phyloP scores from a whole-genome alignment of 2,797 vertebrate genomes.

The Sebastes hubbsi region DNA sequence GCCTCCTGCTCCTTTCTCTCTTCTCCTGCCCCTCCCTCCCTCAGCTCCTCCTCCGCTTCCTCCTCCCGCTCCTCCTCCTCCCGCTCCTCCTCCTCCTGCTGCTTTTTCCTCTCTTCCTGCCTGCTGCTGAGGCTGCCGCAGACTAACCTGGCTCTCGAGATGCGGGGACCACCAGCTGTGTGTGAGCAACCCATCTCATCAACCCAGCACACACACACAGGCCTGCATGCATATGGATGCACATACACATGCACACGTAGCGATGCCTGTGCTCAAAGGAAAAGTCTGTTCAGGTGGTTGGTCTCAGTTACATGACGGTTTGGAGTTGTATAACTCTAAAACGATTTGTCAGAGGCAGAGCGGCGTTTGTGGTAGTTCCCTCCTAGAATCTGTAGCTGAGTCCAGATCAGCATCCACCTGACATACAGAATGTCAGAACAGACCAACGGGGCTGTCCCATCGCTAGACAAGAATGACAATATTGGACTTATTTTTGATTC shows the following conservation, averaged over 20 bases:
- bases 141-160: slow-evolving; percentile 66
- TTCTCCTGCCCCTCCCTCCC: neutral
- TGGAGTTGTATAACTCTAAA: neutral
- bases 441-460: neutral
- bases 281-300: neutral
- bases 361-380: neutral
- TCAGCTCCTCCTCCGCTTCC: slow-evolving; percentile 55
- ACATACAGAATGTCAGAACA: neutral
- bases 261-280: neutral
- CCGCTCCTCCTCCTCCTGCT: slow-evolving; percentile 61
- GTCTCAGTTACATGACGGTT: neutral
- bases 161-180: slow-evolving; percentile 68
- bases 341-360: neutral
- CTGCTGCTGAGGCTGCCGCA: slow-evolving; percentile 63
- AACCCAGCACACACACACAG: slow-evolving; percentile 15
- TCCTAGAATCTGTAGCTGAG: neutral
- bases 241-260: neutral
- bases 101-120: slow-evolving; percentile 66
- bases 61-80: slow-evolving; percentile 51
- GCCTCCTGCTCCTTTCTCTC: slow-evolving; percentile 6
- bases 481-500: neutral
- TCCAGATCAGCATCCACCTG: neutral
- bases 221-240: slow-evolving; percentile 14
- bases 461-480: neutral
- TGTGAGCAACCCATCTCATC: slow-evolving; percentile 71